These are phyloP conservation scores for Pseudomugil tenellus DNA, from an alignment of 2,797 vertebrate species.

Conservation along the genomic window DNA sequence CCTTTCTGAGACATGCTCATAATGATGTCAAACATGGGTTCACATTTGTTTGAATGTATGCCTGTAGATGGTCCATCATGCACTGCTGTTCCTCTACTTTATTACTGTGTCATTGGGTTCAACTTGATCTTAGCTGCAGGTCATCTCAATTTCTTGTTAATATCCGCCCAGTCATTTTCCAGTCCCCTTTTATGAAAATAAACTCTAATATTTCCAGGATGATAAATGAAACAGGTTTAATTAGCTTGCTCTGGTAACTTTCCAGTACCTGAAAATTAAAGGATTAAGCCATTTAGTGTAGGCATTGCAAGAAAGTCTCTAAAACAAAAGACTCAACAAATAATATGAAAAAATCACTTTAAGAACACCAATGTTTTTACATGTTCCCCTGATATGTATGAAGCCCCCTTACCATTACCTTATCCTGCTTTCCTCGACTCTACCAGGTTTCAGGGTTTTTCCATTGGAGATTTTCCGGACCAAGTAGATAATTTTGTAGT, in stretches of 20 bases:
- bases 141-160: conserved; percentile 46
- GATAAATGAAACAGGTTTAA: conserved; percentile 52
- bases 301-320: background rate
- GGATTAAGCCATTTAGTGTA: conserved; percentile 1
- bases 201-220: conserved; percentile 39
- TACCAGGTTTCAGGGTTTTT: no score
- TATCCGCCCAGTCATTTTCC: conserved; percentile 46
- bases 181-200: conserved; percentile 37
- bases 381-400: no score
- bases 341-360: no score
- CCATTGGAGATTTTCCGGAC: no score
- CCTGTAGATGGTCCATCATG: background rate
- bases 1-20: background rate
- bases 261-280: conserved; percentile 33
- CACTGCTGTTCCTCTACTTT: background rate
- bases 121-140: conserved; percentile 32
- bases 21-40: background rate
- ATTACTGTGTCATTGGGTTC: conserved; percentile 12
- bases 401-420: no score
- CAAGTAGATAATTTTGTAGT: no score
- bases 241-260: conserved; percentile 34
- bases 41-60: background rate
- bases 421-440: no score
- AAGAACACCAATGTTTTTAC: no score
- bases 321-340: background rate